These are phyloP conservation scores for Synchiropus splendidus DNA, from an alignment of 2,113 vertebrate species.

Conservation along the genomic window DNA sequence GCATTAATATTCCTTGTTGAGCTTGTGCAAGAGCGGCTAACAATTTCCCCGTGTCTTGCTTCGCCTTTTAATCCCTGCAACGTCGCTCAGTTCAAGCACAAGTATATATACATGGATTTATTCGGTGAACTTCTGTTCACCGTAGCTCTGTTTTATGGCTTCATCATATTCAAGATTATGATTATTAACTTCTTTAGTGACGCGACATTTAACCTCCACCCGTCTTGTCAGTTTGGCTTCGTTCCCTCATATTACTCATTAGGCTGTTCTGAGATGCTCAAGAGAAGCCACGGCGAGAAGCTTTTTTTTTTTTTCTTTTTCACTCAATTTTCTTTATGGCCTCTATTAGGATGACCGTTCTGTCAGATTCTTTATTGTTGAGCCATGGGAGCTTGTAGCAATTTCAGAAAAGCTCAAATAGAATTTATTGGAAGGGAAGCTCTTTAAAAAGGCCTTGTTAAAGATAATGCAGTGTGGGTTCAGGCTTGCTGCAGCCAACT, in stretches of 20 bases:
- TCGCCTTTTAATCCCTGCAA: too few relatives aligned
- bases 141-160: constrained; percentile 18
- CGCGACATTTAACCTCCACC: constrained; percentile 55
- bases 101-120: too few relatives aligned
- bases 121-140: constrained; percentile 6
- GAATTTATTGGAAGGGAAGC: constrained; percentile 13
- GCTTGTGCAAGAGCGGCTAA: too few relatives aligned
- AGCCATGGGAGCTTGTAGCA: constrained; percentile 9
- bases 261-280: constrained; percentile 40
- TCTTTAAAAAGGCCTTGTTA: constrained; percentile 16
- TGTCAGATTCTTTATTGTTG: constrained; percentile 9
- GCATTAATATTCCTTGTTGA: too few relatives aligned
- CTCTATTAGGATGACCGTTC: constrained; percentile 1
- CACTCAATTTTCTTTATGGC: constrained; percentile 3
- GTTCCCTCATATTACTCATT: constrained; percentile 67
- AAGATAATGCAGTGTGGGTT: constrained; percentile 12
- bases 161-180: constrained; percentile 24
- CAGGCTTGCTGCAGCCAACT: constrained; percentile 18
- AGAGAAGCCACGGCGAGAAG: constrained; percentile 39
- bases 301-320: constrained; percentile 14
- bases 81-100: too few relatives aligned
- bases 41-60: too few relatives aligned
- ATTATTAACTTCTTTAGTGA: constrained; percentile 33
- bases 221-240: constrained; percentile 40
- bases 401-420: constrained; percentile 11